Evolutionary conservation across 2,113 vertebrate species (phyloP).

Genomic region (Oplegnathus fasciatus): DNA sequence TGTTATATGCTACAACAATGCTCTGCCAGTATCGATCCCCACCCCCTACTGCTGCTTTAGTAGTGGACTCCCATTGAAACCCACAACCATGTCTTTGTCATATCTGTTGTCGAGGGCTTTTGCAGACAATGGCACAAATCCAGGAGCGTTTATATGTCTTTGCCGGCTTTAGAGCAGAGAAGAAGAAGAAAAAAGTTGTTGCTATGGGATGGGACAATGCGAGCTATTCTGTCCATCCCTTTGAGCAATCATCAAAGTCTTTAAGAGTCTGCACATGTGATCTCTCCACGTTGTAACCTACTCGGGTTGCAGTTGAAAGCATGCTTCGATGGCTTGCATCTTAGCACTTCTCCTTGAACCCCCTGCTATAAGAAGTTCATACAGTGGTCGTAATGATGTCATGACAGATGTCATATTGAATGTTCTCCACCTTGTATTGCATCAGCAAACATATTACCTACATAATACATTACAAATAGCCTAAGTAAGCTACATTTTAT

Average conservation of each 20-base stretch:
- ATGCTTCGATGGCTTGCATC: slow-evolving; percentile 53
- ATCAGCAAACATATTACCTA: not conserved
- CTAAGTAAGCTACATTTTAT: not conserved
- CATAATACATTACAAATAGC: slow-evolving; percentile 28
- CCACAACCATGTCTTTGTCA: not conserved
- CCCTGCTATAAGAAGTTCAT: slow-evolving; percentile 41
- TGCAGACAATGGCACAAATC: not conserved
- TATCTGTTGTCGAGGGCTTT: not conserved
- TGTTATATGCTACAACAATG: not conserved
- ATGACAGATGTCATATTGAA: slow-evolving; percentile 52
- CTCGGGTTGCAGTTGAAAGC: slow-evolving; percentile 77
- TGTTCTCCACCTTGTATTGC: slow-evolving; percentile 25
- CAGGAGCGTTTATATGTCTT: slow-evolving; percentile 9
- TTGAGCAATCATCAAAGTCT: slow-evolving; percentile 68
- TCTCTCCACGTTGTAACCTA: slow-evolving; percentile 69
- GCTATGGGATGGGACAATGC: slow-evolving; percentile 55
- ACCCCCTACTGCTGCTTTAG: not conserved
- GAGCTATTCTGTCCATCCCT: slow-evolving; percentile 61
- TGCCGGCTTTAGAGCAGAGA: slow-evolving; percentile 18
- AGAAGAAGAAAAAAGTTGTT: slow-evolving; percentile 31
- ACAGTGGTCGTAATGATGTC: slow-evolving; percentile 56
- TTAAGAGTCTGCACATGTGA: slow-evolving; percentile 65
- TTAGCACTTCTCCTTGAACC: slow-evolving; percentile 70
- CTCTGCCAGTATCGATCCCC: not conserved
- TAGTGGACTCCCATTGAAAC: not conserved